phyloP scores from a whole-genome alignment of 2,113 vertebrate species.

The Sylvia atricapilla region DNA sequence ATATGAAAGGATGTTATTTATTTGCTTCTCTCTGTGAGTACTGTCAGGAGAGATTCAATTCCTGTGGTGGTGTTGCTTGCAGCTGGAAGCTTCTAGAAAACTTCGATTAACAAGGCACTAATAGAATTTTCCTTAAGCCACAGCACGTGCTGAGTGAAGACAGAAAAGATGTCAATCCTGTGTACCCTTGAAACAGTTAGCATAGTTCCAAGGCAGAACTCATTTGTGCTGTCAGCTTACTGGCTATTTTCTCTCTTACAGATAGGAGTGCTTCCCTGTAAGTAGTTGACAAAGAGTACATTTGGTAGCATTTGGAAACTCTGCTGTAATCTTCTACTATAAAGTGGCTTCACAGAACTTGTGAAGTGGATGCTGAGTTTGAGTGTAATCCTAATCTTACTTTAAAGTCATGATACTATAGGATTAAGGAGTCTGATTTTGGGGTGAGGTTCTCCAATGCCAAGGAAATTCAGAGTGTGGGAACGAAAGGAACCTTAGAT shows the following conservation, averaged over 20 bases:
- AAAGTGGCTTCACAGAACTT: neutral
- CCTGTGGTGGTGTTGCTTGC: neutral
- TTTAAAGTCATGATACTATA: neutral
- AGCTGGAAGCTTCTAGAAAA: neutral
- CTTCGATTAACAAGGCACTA: neutral
- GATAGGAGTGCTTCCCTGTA: neutral
- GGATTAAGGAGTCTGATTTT: neutral
- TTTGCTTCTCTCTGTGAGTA: neutral
- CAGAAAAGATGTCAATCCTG: neutral
- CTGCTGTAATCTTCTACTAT: neutral
- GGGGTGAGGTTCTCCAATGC: neutral
- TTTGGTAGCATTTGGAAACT: neutral
- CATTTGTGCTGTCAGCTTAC: neutral
- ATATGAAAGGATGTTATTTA: neutral
- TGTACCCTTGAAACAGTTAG: neutral
- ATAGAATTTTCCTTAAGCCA: conserved; percentile 4
- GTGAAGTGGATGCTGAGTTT: neutral
- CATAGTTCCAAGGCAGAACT: neutral
- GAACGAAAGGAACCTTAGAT: neutral
- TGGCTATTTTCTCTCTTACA: neutral
- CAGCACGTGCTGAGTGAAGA: neutral
- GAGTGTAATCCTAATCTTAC: neutral
- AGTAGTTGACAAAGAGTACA: neutral
- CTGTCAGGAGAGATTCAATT: neutral
- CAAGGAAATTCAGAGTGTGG: neutral